phyloP scores from a whole-genome alignment of 2,888 invertebrate genomes.

The Nebria brevicollis region DNA sequence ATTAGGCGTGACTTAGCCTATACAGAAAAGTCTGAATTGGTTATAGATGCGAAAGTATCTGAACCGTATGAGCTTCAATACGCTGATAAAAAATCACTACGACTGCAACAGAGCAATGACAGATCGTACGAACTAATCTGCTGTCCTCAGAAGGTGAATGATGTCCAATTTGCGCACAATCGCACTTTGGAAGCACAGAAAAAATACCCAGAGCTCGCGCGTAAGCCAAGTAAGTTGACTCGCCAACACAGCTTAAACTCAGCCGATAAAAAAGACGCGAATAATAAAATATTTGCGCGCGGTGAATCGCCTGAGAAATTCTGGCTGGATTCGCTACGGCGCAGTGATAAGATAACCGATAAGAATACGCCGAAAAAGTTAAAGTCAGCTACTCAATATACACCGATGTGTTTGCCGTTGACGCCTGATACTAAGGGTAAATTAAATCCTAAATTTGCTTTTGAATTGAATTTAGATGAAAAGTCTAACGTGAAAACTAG shows the following conservation, averaged over 20 bases:
- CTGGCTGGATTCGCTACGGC: constrained; percentile 68
- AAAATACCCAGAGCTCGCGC: constrained; percentile 49
- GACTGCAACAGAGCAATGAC: constrained; percentile 48
- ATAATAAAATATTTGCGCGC: constrained; percentile 51
- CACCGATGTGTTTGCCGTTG: constrained; percentile 65
- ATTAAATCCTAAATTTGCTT: constrained; percentile 64
- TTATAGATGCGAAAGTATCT: constrained; percentile 33
- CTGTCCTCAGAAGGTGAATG: constrained; percentile 59
- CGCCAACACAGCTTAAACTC: constrained; percentile 58
- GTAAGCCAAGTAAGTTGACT: constrained; percentile 56
- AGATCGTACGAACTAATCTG: constrained; percentile 60
- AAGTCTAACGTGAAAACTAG: constrained; percentile 53
- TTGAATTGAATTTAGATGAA: constrained; percentile 69
- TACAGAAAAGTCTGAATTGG: constrained; percentile 45
- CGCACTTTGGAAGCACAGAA: constrained; percentile 53
- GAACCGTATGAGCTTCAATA: constrained; percentile 43
- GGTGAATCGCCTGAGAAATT: constrained; percentile 62
- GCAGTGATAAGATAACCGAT: constrained; percentile 65
- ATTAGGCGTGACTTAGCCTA: constrained; percentile 18
- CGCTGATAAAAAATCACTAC: constrained; percentile 39
- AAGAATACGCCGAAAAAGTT: constrained; percentile 57
- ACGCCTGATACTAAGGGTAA: constrained; percentile 59
- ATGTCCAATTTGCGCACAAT: constrained; percentile 61
- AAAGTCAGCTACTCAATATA: constrained; percentile 69
- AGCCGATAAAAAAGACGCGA: constrained; percentile 54